Base-by-base conservation (phyloP, 2,797 vertebrate genomes). In the Schizopygopsis pylzovi region DNA sequence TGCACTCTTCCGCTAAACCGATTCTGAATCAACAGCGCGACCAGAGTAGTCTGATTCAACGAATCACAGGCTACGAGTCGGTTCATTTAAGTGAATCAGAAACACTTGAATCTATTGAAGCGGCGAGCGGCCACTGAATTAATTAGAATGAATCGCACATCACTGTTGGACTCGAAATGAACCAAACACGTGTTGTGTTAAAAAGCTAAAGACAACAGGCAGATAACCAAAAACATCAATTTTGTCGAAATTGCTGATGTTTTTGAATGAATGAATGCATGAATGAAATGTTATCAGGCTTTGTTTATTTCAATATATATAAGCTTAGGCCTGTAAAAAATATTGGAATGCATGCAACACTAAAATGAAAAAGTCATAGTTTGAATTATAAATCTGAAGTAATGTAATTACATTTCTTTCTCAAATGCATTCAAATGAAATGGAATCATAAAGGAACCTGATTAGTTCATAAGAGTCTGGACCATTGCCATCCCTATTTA, bases 81-180 rank as follows among this genome's bases (percentile, higher is more conserved):
- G n/a, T 28, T 82, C 68, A 25, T 41, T 41, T 4, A n/a, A 71
- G n/a, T 82, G 81, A 72, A 43, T 59, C 68, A 72, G 71, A 76
- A 11, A 47, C 56, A 33, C 25, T 49, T 6, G 11, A n/a, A 56
- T 41, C 52, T 52, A 20, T 52, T 18, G 16, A 33, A 78, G 52
- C 20, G 75, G 11, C 20, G 11, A 77, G 33, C 20, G 52, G 11
- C 20, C 3, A 22, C 9, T 54, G 18, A 56, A 41, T 41, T 45
- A 63, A 61, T 25, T 9, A 4, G 11, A 77, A 56, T 10, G 22
- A 78, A 61, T 25, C 13, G 37, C 20, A 12, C n/a, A 41, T 41
- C 28, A 59, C 13, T 41, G 20, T 18, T 63, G 4, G n/a, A 43
- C 77, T 63, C 10, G 1, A 22, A 76, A 37, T 56, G 11, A 77